Evolutionary conservation across 2,888 invertebrate species (phyloP), one percentile per base, ranked within the genome.

Genomic region (Protula sp.): DNA sequence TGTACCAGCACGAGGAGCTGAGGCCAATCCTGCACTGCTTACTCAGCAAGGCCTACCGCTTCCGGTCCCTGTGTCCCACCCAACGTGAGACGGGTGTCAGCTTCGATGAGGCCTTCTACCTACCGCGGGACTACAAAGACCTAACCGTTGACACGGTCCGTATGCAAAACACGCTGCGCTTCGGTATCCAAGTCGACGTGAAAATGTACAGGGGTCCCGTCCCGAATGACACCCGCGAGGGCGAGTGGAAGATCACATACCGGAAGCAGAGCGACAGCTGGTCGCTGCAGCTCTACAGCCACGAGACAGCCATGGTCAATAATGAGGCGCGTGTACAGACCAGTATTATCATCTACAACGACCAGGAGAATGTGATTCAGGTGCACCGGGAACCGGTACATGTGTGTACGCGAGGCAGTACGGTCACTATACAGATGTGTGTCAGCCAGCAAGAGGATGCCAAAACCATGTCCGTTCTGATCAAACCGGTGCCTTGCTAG

Each of bases 171-270:
- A 76, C 78, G 0, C 63, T 78, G 19, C 66, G 81, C 24, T 80
- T 79, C 64, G 80, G 79, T 2, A 76, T 79, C 30, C 79, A 80
- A 62, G 78, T 79, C 1, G 81, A 81, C 62, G 79, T 79, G 1
- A 69, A 72, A 30, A 79, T 76, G n/a, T 74, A 75, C 58, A 72
- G 73, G 2, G 78, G 79, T 2, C 76, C 80, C 0, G 79, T 80
- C 2, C 79, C 79, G 0, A 71, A 71, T 2, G 72, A 73, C 31
- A 59, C 60, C 14, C 65, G 72, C 1, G 78, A 75, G 30, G 79
- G 76, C 0, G 80, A 81, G 54, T 81, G 81, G 81, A 79, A 80
- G 64, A 75, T 80, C 31, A 79, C 77, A 2, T 81, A 81, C 69
- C 67, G 79, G 30, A 80, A 79, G 59, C 66, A 72, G 22, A 71